These are phyloP conservation scores for Drosophila ezoana DNA, from an alignment of 2,888 invertebrate genomes.

Conservation along the genomic window DNA sequence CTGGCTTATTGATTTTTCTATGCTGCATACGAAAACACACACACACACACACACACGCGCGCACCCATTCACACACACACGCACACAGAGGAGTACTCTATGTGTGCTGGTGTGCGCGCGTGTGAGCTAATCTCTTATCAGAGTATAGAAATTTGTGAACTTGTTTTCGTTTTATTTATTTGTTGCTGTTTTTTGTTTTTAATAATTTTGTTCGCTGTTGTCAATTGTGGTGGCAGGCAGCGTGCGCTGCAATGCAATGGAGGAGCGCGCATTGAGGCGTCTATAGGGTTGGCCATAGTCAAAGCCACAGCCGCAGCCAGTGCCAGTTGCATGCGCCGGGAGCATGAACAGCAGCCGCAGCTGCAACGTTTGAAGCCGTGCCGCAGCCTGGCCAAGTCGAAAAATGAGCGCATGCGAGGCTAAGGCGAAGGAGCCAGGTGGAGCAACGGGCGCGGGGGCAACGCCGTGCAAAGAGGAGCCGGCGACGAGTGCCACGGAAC, in stretches of 20 bases:
- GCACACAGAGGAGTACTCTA: background rate
- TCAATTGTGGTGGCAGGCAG: conserved; percentile 28
- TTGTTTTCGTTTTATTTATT: conserved; percentile 43
- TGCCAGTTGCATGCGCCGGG: conserved; percentile 53
- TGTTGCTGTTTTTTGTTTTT: conserved; percentile 24
- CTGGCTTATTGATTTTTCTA: conserved; percentile 62
- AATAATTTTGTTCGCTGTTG: conserved; percentile 9
- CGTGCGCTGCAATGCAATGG: conserved; percentile 55
- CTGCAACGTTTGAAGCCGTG: conserved; percentile 27
- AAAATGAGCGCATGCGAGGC: conserved; percentile 68
- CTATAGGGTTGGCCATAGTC: conserved; percentile 36
- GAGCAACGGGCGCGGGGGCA: background rate
- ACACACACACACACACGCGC: conserved; percentile 12
- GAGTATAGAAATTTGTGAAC: conserved; percentile 53
- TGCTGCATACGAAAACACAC: conserved; percentile 35
- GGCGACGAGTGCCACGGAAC: background rate
- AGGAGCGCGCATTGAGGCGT: conserved; percentile 49
- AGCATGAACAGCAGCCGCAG: conserved; percentile 56
- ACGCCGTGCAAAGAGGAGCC: conserved; percentile 4
- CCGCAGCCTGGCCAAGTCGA: conserved; percentile 24
- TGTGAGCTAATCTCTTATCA: conserved; percentile 73
- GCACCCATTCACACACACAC: conserved; percentile 11
- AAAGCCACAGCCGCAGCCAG: conserved; percentile 1
- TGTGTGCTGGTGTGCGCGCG: conserved; percentile 4
- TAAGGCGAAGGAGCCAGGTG: conserved; percentile 23